Conservation (phyloP, 2,113 vertebrate genomes). For the Copsychus sechellarum region DNA sequence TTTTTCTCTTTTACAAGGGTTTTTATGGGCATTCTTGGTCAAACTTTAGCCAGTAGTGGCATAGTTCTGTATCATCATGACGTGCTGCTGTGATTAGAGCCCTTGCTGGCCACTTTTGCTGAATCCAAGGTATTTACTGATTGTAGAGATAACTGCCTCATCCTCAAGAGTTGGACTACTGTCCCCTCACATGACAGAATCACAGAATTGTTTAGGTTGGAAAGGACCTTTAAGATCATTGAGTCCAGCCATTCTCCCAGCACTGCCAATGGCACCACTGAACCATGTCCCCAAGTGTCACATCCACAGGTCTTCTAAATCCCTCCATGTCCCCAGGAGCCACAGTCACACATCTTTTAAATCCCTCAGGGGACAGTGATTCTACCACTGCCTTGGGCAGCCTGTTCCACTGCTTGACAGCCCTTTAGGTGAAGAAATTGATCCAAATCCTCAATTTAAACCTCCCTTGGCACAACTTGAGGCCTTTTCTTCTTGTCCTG, state of each 20-base stretch:
- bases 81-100: background rate
- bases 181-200: background rate
- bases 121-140: background rate
- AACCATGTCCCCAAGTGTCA: background rate
- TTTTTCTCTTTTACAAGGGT: background rate
- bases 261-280: background rate
- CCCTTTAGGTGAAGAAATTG: background rate
- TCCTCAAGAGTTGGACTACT: background rate
- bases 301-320: background rate
- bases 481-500: background rate
- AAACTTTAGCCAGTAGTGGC: background rate
- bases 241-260: background rate
- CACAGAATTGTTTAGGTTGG: background rate
- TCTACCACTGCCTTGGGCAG: background rate
- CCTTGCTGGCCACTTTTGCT: background rate
- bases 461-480: background rate
- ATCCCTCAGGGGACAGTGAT: background rate
- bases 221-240: background rate
- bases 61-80: background rate
- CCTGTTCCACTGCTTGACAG: background rate
- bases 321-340: too few relatives aligned
- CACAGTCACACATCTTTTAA: background rate
- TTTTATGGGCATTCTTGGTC: background rate
- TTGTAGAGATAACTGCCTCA: background rate
- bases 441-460: background rate